Base-by-base conservation (phyloP, 2,797 vertebrate species). In the Eupleurogrammus muticus region DNA sequence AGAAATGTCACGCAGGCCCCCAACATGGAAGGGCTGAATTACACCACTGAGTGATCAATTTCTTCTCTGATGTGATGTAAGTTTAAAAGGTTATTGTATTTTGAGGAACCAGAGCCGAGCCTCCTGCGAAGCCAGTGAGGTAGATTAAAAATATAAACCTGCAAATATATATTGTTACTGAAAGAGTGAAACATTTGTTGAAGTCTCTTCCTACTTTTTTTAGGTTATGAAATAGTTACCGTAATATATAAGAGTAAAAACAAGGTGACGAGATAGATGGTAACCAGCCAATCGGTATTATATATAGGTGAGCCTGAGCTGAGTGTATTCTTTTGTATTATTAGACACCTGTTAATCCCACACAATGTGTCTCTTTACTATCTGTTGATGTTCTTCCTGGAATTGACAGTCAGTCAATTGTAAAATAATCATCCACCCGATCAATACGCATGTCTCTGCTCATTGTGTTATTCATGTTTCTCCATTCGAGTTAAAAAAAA, bases 11-110 rank as follows among this genome's bases (percentile, higher is more conserved):
- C 5, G 28, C 47, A 0, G 61, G 60, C 59, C 44, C 35, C 72
- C 71, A 48, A 55, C 54, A 42, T 35, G 9, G 49, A 63, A 19
- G 17, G 48, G 44, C 55, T 70, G 51, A 53, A 58, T 48, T 47
- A 21, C 48, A 49, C 73, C 36, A 5, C 38, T 11, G 55, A 50
- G 44, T 36, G 8, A 57, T 79, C 70, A 38, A 77, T 77, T 69
- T 72, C 48, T 28, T 49, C 32, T 73, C 35, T 60, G 63, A 79
- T 74, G 60, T 52, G 67, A 81, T 71, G 55, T 56, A 57, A 48
- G 66, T 52, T 63, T 57, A 70, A 82, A 75, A 81, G 74, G 70
- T 77, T 53, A 65, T 49, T 80, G 24, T 20, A 36, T 82, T 87
- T 73, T 36, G 59, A n/a, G 32, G 32, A 69, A 57, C 68, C 59